A percentile compares a stretch with the other conserved stretches of the same genome.
Evolutionary conservation across 2,888 invertebrate species (phyloP).

Genomic region (Eledona agricola): DNA sequence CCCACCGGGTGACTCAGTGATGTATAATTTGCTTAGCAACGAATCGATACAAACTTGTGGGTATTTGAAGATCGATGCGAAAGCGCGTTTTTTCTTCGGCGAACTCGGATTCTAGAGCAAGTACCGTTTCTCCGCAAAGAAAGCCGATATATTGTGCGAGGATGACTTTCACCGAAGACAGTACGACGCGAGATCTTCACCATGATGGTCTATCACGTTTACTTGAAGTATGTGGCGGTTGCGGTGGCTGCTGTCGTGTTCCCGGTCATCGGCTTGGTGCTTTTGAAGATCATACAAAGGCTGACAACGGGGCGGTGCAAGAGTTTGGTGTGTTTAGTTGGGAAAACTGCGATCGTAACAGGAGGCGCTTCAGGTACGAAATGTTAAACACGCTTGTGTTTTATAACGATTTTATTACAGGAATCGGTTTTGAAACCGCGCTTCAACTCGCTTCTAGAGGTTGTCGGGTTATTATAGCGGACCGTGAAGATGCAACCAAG

Average conservation of each 20-base stretch:
- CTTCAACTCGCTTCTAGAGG: conserved; percentile 63
- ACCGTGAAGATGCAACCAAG: conserved; percentile 67
- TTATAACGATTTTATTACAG: conserved; percentile 43
- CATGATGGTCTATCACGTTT: conserved; percentile 49
- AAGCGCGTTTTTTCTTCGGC: too few species aligned
- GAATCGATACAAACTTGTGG: conserved; percentile 54
- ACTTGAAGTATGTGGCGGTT: conserved; percentile 50
- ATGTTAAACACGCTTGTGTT: too few species aligned
- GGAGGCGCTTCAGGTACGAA: conserved; percentile 53
- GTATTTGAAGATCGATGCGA: conserved; percentile 27
- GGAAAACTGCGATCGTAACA: conserved; percentile 56
- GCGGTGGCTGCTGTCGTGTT: conserved; percentile 45
- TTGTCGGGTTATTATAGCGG: conserved; percentile 66
- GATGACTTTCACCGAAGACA: conserved; percentile 22
- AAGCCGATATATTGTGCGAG: conserved; percentile 21
- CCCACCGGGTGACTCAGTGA: conserved; percentile 48
- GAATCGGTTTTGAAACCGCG: conserved; percentile 62
- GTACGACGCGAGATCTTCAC: conserved; percentile 32
- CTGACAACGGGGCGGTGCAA: conserved; percentile 51
- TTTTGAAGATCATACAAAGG: conserved; percentile 52
- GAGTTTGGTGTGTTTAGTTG: conserved; percentile 53
- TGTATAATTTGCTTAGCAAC: conserved; percentile 53
- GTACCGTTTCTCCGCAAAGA: conserved; percentile 48
- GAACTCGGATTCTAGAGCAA: conserved; percentile 39
- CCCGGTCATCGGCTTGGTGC: conserved; percentile 49